Base-by-base conservation (phyloP, 1,140 invertebrate species). In the Trialeurodes vaporariorum region DNA sequence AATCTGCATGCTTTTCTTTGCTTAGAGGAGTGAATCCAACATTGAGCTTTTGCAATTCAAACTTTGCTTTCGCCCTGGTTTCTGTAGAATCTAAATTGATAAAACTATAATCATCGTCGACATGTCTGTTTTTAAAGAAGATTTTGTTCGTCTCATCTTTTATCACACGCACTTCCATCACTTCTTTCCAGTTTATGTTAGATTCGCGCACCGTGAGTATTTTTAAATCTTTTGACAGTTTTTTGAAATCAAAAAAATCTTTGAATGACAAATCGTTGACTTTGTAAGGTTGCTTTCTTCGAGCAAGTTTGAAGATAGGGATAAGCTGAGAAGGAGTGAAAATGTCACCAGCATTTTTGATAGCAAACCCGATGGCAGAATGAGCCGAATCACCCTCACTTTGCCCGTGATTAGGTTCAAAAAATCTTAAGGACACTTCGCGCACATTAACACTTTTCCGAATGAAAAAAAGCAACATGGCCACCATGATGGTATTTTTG, bases 381-480 rank as follows among this genome's bases (percentile, higher is more conserved):
- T 67, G 59, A 13, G 66, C 66, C 34, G 66, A 67, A 25, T 62
- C 66, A 17, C 59, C 66, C 27, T 67, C 59, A 61, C 61, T 67
- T 40, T 61, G 66, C 12, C 66, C 59, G 34, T 67, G 66, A 60
- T 67, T 61, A 21, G 25, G 66, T 58, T 61, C 27, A 67, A 67
- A 67, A 61, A 67, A 67, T 26, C 24, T 61, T 25, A 67, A 25
- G 9, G 59, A 61, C 23, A 67, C 61, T 25, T 27, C 60, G 25
- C 21, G 5, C 22, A 67, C 27, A 61, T 62, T 61, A 61, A 27
- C 61, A 27, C 22, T 27, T 23, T 17, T 61, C 5, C 26, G 25
- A 9, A 67, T 59, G 61, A 61, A 25, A 27, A 61, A 60, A 61
- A 67, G 59, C n/a, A 67, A 24, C 66, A 67, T 67, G 22, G 66